Evolutionary conservation across 2,888 invertebrate species (phyloP).

Genomic region (Cerastis leucographa): DNA sequence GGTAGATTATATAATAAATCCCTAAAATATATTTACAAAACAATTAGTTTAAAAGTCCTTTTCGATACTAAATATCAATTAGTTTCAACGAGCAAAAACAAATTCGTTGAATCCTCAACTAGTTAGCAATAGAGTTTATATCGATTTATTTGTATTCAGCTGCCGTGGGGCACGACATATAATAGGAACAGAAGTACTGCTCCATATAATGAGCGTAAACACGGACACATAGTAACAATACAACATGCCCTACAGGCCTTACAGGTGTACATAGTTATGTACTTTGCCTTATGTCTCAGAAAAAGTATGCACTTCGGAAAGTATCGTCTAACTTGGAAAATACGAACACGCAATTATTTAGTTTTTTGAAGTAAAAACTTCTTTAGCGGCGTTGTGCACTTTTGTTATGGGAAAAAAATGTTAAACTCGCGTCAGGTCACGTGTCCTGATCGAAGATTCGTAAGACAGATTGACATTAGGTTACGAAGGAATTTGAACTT

Average conservation of each 20-base stretch:
- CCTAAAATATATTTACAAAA: conserved; percentile 41
- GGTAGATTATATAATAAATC: conserved; percentile 5
- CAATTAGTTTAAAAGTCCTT: conserved; percentile 14
- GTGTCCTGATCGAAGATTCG: too few species aligned
- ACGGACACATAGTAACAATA: background rate
- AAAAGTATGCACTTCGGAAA: background rate
- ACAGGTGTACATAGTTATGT: background rate
- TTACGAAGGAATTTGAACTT: too few species aligned
- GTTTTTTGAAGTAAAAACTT: too few species aligned
- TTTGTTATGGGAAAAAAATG: too few species aligned
- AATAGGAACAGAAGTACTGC: background rate
- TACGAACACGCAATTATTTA: background rate
- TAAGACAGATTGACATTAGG: too few species aligned
- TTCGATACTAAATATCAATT: conserved; percentile 37
- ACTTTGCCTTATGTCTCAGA: background rate
- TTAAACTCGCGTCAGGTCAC: too few species aligned
- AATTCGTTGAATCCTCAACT: conserved; percentile 21
- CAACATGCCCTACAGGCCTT: too few species aligned
- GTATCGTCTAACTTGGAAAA: too few species aligned
- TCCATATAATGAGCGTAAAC: too few species aligned
- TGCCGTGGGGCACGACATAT: background rate
- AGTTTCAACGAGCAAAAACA: conserved; percentile 16
- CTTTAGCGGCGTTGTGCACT: too few species aligned
- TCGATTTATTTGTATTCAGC: conserved; percentile 38
- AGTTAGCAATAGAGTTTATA: conserved; percentile 33